Percentiles rank a stretch among this genome's conserved stretches.
These are phyloP conservation scores for Ramazzottius varieornatus DNA, from an alignment of 2,888 invertebrate species.

Conservation along the genomic window DNA sequence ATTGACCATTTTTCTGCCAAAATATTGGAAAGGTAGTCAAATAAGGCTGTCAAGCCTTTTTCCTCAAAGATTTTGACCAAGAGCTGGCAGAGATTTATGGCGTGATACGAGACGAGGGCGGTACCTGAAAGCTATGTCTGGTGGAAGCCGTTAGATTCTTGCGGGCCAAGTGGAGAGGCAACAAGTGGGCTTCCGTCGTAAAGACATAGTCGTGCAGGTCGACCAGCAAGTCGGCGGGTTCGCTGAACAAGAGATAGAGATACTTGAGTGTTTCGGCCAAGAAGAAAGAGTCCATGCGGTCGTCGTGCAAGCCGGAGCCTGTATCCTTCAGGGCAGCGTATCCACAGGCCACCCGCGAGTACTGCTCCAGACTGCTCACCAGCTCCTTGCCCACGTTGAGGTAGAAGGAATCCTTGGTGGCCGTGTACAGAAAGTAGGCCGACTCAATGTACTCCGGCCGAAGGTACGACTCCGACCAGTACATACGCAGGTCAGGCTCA, in stretches of 20 bases:
- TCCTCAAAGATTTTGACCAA: no score
- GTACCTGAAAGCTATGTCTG: neutral
- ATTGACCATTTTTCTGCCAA: no score
- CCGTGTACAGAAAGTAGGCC: conserved; percentile 78
- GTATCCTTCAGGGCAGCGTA: conserved; percentile 93
- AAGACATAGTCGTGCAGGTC: conserved; percentile 27
- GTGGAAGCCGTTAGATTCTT: conserved; percentile 20
- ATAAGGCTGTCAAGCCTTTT: no score
- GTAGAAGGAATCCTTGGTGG: conserved; percentile 84
- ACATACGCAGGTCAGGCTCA: conserved; percentile 1
- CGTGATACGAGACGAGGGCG: no score
- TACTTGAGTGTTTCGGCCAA: conserved; percentile 94
- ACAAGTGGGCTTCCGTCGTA: conserved; percentile 59
- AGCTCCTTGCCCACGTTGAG: conserved; percentile 67
- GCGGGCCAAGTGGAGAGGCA: conserved; percentile 55
- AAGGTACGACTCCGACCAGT: conserved; percentile 21
- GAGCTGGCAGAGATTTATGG: no score
- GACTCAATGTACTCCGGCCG: conserved; percentile 92
- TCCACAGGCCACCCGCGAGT: conserved; percentile 77
- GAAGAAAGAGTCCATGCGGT: conserved; percentile 87
- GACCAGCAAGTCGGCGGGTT: conserved; percentile 30
- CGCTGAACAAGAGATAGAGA: conserved; percentile 67
- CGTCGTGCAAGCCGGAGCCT: conserved; percentile 61
- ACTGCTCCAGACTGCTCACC: conserved; percentile 57
- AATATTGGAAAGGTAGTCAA: no score